Conservation (phyloP, 1,140 invertebrate species). For the Aphaenogaster floridana region DNA sequence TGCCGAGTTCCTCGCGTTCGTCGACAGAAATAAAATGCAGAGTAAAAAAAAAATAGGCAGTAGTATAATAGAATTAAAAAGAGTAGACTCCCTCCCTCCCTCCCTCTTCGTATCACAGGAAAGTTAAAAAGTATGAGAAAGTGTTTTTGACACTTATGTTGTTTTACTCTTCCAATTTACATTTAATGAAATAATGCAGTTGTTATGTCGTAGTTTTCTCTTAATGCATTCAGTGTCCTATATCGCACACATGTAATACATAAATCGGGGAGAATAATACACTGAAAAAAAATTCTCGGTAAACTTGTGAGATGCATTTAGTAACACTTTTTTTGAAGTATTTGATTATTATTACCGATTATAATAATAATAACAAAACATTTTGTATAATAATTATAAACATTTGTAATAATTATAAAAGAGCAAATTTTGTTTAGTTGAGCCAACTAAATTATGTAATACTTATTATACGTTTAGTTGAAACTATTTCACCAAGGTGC, state of each 20-base stretch:
- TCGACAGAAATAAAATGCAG: background rate
- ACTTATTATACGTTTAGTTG: too few relatives aligned
- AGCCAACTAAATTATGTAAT: too few relatives aligned
- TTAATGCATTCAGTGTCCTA: background rate
- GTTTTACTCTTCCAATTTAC: background rate
- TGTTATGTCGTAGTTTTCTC: background rate
- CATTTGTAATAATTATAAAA: too few relatives aligned
- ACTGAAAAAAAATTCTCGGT: background rate
- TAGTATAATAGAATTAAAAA: background rate
- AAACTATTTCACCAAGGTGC: too few relatives aligned
- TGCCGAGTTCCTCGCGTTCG: background rate
- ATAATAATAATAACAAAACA: too few relatives aligned
- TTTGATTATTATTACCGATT: too few relatives aligned
- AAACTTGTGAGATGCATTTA: too few relatives aligned
- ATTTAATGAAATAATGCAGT: background rate
- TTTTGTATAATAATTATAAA: too few relatives aligned
- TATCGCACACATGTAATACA: background rate
- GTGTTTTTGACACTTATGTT: background rate
- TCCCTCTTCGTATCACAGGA: background rate
- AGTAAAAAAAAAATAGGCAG: background rate
- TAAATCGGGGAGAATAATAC: background rate
- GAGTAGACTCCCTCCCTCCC: background rate
- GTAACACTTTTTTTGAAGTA: too few relatives aligned
- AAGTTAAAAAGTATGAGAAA: background rate
- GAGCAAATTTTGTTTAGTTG: too few relatives aligned